Base-by-base conservation (phyloP, 2,888 invertebrate genomes). In the Antheraea yamamai region DNA sequence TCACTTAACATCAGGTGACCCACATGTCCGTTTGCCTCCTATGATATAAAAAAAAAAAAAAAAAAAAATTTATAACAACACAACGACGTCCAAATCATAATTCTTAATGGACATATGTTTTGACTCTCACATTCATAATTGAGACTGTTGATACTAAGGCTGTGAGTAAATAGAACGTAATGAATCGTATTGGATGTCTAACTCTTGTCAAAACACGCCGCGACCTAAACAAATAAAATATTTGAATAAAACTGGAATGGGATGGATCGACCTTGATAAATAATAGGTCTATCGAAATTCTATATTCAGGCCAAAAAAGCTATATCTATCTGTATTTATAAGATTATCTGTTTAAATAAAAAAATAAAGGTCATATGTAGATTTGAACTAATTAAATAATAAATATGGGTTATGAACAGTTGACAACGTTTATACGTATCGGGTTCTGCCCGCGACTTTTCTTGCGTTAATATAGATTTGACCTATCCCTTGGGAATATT, bases 91-190 rank as follows among this genome's bases (percentile, higher is more conserved):
- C 6, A 7, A 55, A 55, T 55, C n/a, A 20, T 55, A 12, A 61
- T 23, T 23, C 7, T n/a, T 61, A 12, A 10, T 70, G 20, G 20
- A 70, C 70, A 70, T 39, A 3, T 70, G 70, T 70, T 35, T 39
- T 39, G 20, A 0, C 39, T 70, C 70, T 39, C 70, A 70, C 39
- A n/a, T 70, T 20, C 12, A 39, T 39, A n/a, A 39, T 39, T 8
- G 20, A 39, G 0, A 39, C 39, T 70, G 70, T 70, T 70, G 35
- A 39, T 39, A n/a, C 18, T 70, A 70, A 35, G n/a, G 39, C 39
- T 7, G 2, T 70, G n/a, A 39, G 39, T 39, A 70, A 70, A 70
- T 75, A 58, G 80, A 83, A 18, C 81, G 81, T 1, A 79, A 82
- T 58, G 61, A 58, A 73, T 61, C 73, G 30, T 71, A n/a, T 12